phyloP scores from a whole-genome alignment of 2,888 invertebrate genomes.

The Amblyteles armatorius region DNA sequence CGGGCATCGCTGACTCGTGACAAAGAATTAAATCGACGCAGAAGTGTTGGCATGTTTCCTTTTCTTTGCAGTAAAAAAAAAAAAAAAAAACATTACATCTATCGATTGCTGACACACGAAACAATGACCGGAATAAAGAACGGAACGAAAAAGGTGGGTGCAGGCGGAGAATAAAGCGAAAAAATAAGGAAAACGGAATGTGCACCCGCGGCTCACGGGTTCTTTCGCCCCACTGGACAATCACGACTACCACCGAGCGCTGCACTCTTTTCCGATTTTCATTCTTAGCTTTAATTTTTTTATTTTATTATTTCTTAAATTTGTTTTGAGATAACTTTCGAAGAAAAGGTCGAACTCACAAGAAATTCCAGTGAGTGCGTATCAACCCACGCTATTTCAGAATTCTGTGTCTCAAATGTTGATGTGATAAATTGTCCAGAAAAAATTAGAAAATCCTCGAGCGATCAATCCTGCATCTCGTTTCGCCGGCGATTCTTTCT shows the following conservation, averaged over 20 bases:
- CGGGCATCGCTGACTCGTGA: neutral
- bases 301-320: no score
- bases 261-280: neutral
- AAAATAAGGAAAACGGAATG: constrained; percentile 40
- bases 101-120: neutral
- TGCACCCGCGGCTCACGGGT: constrained; percentile 11
- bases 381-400: no score
- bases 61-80: neutral
- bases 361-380: no score
- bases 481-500: neutral
- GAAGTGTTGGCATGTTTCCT: neutral
- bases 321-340: no score
- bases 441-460: neutral
- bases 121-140: neutral
- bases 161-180: constrained; percentile 45
- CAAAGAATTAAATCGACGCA: neutral
- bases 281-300: no score
- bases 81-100: neutral
- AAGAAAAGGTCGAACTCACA: no score
- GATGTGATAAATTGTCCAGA: neutral
- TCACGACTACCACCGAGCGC: neutral
- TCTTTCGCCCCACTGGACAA: constrained; percentile 17
- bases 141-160: constrained; percentile 16
- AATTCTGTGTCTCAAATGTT: no score
- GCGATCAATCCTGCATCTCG: neutral